Conservation (phyloP, 2,113 vertebrate species). For the Hucho hucho region DNA sequence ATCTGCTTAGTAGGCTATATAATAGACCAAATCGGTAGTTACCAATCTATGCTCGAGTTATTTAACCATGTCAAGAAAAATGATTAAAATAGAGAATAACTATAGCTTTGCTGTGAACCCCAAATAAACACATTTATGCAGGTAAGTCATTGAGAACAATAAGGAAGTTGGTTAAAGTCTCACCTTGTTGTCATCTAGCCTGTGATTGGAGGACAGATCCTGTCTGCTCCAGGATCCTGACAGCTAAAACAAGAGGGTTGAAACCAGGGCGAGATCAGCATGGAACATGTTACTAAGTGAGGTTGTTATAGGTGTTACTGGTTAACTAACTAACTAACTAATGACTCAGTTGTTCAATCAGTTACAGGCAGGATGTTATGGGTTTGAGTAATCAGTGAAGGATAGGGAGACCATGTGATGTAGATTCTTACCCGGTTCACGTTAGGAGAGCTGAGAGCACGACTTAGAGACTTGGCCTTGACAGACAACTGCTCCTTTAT, state of each 20-base stretch:
- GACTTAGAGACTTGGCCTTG: slow-evolving; percentile 80
- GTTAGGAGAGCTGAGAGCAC: slow-evolving; percentile 87
- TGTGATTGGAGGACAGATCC: slow-evolving; percentile 79
- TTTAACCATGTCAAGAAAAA: too few relatives aligned
- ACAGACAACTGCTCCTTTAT: slow-evolving; percentile 88
- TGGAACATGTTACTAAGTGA: too few relatives aligned
- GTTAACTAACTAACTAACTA: not conserved
- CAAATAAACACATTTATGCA: not conserved
- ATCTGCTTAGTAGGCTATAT: too few relatives aligned
- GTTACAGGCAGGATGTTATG: slow-evolving; percentile 25
- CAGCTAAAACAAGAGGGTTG: slow-evolving; percentile 70
- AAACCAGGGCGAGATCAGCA: slow-evolving; percentile 4
- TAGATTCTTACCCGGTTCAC: slow-evolving; percentile 78
- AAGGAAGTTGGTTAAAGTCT: slow-evolving; percentile 30
- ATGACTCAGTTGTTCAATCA: not conserved
- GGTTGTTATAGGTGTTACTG: too few relatives aligned
- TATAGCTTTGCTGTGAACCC: too few relatives aligned
- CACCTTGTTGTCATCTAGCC: slow-evolving; percentile 84
- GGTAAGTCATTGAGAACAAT: not conserved
- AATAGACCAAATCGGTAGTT: too few relatives aligned
- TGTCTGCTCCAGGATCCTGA: slow-evolving; percentile 81
- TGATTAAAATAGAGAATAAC: too few relatives aligned
- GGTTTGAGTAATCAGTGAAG: not conserved
- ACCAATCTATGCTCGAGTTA: too few relatives aligned
- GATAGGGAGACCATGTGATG: not conserved